These are phyloP conservation scores for Acleris holmiana DNA, from an alignment of 2,888 invertebrate species.

Conservation along the genomic window DNA sequence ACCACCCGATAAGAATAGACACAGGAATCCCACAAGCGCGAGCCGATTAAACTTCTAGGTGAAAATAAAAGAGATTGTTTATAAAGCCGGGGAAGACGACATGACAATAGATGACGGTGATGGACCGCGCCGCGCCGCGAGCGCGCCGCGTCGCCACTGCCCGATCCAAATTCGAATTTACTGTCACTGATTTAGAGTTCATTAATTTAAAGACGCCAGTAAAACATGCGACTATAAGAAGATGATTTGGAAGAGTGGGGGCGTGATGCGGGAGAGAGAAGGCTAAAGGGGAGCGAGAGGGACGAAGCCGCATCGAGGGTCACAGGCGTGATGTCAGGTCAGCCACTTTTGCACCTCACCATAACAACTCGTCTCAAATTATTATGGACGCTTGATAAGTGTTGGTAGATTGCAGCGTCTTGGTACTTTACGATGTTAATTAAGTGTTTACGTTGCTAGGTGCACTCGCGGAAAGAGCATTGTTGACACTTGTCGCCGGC, in stretches of 20 bases:
- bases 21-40: conserved; percentile 77
- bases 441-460: conserved; percentile 74
- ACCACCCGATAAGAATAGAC: conserved; percentile 81
- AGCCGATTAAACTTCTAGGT: conserved; percentile 81
- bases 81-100: conserved; percentile 80
- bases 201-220: conserved; percentile 74
- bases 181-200: conserved; percentile 74
- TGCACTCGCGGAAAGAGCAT: conserved; percentile 46
- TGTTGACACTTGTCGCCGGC: conserved; percentile 59
- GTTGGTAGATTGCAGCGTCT: conserved; percentile 80
- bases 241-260: conserved; percentile 81
- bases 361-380: conserved; percentile 85
- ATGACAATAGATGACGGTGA: conserved; percentile 81
- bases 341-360: conserved; percentile 85
- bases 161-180: conserved; percentile 76
- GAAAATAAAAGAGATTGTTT: conserved; percentile 84
- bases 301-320: conserved; percentile 71
- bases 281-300: conserved; percentile 57
- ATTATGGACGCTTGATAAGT: conserved; percentile 85
- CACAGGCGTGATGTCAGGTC: conserved; percentile 85
- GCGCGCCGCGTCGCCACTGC: conserved; percentile 44
- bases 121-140: conserved; percentile 62
- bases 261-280: conserved; percentile 79
- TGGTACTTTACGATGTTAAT: conserved; percentile 82
- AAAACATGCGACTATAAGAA: conserved; percentile 80